These are phyloP conservation scores for Venturia canescens DNA, from an alignment of 1,140 invertebrate species.

Conservation along the genomic window DNA sequence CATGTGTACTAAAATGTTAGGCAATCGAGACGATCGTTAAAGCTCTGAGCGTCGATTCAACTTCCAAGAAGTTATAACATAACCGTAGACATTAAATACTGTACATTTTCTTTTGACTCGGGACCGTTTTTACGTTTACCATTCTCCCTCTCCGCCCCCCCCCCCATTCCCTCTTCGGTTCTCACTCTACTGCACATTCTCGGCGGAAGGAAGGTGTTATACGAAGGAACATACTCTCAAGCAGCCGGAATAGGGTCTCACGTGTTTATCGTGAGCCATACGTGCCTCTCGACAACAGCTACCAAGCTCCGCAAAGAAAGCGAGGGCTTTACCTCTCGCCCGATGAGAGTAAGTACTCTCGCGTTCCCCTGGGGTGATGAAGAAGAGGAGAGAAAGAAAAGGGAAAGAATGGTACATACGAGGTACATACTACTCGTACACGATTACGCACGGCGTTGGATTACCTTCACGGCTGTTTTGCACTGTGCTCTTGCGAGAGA, in stretches of 20 bases:
- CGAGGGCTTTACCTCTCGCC: constrained; percentile 22
- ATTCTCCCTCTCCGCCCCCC: neutral
- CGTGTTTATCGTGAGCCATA: constrained; percentile 26
- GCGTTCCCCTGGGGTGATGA: neutral
- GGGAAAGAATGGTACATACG: constrained; percentile 23
- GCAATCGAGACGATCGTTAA: neutral
- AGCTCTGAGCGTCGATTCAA: neutral
- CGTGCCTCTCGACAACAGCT: constrained; percentile 6
- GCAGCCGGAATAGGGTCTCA: constrained; percentile 2
- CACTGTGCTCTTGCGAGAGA: constrained; percentile 35
- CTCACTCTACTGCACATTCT: neutral
- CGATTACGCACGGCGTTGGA: constrained; percentile 59
- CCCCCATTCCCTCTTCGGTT: neutral
- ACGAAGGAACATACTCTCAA: constrained; percentile 10
- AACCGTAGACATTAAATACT: constrained; percentile 3
- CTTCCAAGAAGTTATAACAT: constrained; percentile 6
- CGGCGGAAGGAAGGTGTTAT: constrained; percentile 18
- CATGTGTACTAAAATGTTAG: neutral
- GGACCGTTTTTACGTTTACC: neutral
- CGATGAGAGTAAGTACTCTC: constrained; percentile 53
- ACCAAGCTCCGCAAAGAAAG: constrained; percentile 24
- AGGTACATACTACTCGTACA: constrained; percentile 23
- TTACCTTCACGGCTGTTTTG: constrained; percentile 60
- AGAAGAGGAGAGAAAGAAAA: neutral
- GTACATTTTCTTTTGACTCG: neutral